These are phyloP conservation scores for Diaphora mendica DNA, from an alignment of 2,888 invertebrate species.

Conservation along the genomic window DNA sequence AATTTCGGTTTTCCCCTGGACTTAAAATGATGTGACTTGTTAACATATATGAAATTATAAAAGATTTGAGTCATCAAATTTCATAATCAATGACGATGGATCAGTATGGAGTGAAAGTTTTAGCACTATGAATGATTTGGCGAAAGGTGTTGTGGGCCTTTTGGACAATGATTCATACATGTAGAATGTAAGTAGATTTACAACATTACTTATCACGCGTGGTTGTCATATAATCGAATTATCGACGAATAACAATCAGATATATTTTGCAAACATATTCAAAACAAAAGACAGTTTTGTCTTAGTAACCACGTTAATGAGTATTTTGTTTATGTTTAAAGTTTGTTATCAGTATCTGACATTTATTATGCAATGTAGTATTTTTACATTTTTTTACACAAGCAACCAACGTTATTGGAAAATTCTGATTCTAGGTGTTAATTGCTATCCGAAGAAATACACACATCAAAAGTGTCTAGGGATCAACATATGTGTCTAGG, in stretches of 20 bases:
- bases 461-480: too few relatives aligned
- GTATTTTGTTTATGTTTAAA: background rate
- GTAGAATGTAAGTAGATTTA: background rate
- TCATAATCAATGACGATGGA: conserved; percentile 1
- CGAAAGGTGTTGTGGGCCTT: background rate
- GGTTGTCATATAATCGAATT: background rate
- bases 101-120: conserved; percentile 15
- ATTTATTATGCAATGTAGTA: background rate
- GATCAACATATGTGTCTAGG: too few relatives aligned
- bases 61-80: background rate
- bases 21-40: background rate
- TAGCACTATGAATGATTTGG: conserved; percentile 4
- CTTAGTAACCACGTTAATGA: background rate
- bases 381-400: too few relatives aligned
- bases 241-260: background rate
- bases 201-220: background rate
- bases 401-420: background rate
- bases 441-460: background rate
- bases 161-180: conserved; percentile 12
- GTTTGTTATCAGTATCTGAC: background rate
- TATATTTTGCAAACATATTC: background rate
- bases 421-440: background rate
- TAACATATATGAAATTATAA: background rate
- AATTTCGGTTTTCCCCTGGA: background rate
- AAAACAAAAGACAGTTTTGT: background rate